Evolutionary conservation across 2,797 vertebrate genomes (phyloP).

Genomic region (Fistularia tabacaria): DNA sequence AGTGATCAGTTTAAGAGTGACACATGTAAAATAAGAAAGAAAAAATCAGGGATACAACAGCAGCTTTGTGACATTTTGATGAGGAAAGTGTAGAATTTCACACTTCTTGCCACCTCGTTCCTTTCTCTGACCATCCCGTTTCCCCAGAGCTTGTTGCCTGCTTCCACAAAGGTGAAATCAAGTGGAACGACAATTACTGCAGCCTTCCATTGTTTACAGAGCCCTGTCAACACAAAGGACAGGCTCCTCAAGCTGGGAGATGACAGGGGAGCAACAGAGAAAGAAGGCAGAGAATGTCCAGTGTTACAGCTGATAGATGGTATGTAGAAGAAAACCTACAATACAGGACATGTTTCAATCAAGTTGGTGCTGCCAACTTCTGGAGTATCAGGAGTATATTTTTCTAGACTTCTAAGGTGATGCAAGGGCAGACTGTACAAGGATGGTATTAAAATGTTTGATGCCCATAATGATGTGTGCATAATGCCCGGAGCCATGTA

Average conservation of each 20-base stretch:
- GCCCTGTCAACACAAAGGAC: conserved; percentile 38
- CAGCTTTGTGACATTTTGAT: conserved; percentile 19
- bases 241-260: conserved; percentile 13
- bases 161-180: conserved; percentile 49
- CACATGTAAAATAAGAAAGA: background rate
- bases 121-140: conserved; percentile 15
- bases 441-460: conserved; percentile 2
- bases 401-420: background rate
- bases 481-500: conserved; percentile 6
- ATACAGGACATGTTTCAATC: too few species aligned
- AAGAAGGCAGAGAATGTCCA: conserved; percentile 9
- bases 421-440: conserved; percentile 14
- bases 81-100: conserved; percentile 14
- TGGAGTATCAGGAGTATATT: too few species aligned
- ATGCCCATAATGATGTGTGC: background rate
- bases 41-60: conserved; percentile 1
- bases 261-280: background rate
- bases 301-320: conserved; percentile 6
- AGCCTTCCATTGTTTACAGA: conserved; percentile 58
- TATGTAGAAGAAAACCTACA: too few species aligned
- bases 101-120: conserved; percentile 12
- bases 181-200: conserved; percentile 62
- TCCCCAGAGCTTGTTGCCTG: conserved; percentile 27
- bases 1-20: background rate
- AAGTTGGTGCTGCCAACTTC: background rate